Evolutionary conservation across 2,113 vertebrate species (phyloP), one percentile per base, ranked within the genome.

Genomic region (Lethenteron reissneri): DNA sequence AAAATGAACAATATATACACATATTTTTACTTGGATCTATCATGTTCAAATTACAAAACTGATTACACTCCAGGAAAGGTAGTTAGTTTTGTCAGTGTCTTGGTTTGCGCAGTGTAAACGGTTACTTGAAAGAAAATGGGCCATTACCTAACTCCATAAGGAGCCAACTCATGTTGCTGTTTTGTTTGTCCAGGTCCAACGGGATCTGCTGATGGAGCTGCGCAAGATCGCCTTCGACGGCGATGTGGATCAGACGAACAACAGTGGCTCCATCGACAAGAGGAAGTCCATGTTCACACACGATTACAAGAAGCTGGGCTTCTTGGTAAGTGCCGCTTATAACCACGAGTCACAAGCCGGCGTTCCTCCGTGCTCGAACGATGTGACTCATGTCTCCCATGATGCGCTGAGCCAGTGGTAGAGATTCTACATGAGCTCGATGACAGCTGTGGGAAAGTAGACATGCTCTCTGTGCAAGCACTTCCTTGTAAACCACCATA

Each of bases 281-380:
- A 85, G 92, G 79, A 99, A 97, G 78, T 99, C 94, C 74, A 99
- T 99, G 94, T 99, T 97, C 79, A 99, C 94, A 0, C 84, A 92
- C 14, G 94, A 99, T 82, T 99, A 99, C 73, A 99, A 99, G 77
- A 99, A 99, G 69, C 88, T 99, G 6, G 94, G 94, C 71, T 99
- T 99, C 77, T 95, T 96, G 57, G 94, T 99, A 74, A 94, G 94
- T 87, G 75, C 58, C 8, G 58, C 69, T 70, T 12, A 41, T 41
- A 41, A 5, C 41, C 41, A 41, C 41, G 41, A 41, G 41, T 41
- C 41, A 7, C 41, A 41, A 41, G 41, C 41, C 41, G 41, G 41
- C 41, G 41, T 41, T 41, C 41, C 41, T 41, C 41, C 41, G 41
- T 41, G 41, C 41, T 41, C 41, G 5, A 41, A 41, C 41, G 41